Evolutionary conservation across 2,113 vertebrate species (phyloP).

Genomic region (Catharus fuscescens): DNA sequence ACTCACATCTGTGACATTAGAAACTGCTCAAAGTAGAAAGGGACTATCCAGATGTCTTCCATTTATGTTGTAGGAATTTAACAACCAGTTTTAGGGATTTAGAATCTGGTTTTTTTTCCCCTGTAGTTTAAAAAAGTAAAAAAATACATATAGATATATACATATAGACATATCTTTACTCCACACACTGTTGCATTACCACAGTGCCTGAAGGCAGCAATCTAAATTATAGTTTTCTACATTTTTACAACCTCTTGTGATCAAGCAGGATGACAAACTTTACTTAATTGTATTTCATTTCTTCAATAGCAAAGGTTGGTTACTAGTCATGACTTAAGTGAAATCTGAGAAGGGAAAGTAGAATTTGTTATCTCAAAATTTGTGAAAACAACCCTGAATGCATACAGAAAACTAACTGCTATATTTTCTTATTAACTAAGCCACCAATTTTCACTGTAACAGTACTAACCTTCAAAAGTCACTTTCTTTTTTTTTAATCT

Average conservation of each 20-base stretch:
- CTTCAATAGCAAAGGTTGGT: neutral
- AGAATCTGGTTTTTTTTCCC: neutral
- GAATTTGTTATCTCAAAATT: neutral
- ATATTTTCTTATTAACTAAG: neutral
- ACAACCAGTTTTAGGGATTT: neutral
- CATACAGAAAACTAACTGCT: neutral
- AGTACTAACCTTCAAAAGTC: neutral
- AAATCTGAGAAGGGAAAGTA: neutral
- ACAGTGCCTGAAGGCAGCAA: neutral
- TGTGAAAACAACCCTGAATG: neutral
- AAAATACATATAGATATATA: neutral
- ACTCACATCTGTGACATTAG: neutral
- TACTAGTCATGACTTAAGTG: neutral
- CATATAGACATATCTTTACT: neutral
- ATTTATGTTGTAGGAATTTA: neutral
- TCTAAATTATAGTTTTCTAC: neutral
- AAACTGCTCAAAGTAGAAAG: neutral
- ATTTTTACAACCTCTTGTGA: neutral
- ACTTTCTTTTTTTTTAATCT: neutral
- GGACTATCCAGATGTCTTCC: neutral
- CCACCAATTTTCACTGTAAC: neutral
- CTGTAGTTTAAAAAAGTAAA: neutral
- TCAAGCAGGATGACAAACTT: neutral
- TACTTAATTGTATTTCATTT: neutral
- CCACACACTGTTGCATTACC: neutral